Percentiles rank a stretch among this genome's conserved stretches.
These are phyloP conservation scores for Trichonephila clavata DNA, from an alignment of 1,140 invertebrate species.

Conservation along the genomic window DNA sequence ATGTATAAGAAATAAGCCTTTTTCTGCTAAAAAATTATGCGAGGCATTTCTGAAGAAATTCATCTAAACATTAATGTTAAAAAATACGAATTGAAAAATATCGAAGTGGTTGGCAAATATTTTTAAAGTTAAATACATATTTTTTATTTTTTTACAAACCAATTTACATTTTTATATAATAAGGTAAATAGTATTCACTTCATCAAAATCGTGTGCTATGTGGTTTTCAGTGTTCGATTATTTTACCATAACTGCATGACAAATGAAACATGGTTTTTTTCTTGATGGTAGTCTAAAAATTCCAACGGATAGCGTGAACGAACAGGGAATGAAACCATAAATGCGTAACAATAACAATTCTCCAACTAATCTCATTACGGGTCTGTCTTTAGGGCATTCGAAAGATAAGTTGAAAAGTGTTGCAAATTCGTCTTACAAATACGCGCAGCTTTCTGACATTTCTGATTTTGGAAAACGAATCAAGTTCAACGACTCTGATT, in stretches of 20 bases:
- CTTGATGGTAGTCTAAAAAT: constrained; percentile 11
- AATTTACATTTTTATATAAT: too few species aligned
- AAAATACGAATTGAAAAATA: too few species aligned
- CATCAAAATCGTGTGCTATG: background rate
- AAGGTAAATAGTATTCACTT: too few species aligned
- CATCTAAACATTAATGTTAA: too few species aligned
- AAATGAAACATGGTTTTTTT: background rate
- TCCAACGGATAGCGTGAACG: background rate
- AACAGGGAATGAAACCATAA: background rate
- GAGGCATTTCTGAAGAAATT: too few species aligned
- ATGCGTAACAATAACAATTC: background rate
- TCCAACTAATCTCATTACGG: background rate
- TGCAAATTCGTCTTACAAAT: background rate
- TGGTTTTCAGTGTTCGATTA: background rate
- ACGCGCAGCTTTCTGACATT: background rate
- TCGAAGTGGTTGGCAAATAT: too few species aligned
- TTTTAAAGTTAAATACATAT: too few species aligned
- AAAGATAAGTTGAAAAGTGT: background rate
- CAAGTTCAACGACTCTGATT: background rate
- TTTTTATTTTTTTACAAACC: too few species aligned
- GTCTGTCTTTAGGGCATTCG: background rate
- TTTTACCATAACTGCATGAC: background rate
- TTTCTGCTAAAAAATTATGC: too few species aligned
- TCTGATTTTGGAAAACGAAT: background rate
- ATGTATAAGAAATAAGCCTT: too few species aligned